Evolutionary conservation across 2,113 vertebrate species (phyloP).

Genomic region (Parus major): DNA sequence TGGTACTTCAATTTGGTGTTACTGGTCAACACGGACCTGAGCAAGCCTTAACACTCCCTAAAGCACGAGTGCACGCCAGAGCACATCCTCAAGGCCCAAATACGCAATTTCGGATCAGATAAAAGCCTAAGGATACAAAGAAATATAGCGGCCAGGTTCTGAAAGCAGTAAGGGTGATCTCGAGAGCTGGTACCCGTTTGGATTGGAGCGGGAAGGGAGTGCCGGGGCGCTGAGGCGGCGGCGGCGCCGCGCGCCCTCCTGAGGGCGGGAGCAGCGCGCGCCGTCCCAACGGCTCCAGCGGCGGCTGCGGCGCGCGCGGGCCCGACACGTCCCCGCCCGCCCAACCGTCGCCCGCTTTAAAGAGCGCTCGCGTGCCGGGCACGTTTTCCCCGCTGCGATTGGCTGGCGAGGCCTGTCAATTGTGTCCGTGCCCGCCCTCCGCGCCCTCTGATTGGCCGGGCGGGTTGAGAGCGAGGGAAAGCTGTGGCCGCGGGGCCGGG

Average conservation of each 20-base stretch:
- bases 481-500: not conserved
- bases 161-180: accelerated
- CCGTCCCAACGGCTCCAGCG: accelerated
- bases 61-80: accelerated
- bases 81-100: accelerated
- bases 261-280: not conserved
- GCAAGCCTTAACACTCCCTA: accelerated
- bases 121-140: accelerated
- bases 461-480: not conserved
- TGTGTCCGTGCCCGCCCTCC: not conserved
- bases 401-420: accelerated
- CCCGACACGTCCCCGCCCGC: accelerated
- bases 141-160: accelerated
- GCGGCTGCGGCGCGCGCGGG: accelerated
- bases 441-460: not conserved
- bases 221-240: not conserved
- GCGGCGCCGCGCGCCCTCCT: accelerated
- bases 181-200: accelerated
- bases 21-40: accelerated
- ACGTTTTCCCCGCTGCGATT: not conserved
- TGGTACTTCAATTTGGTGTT: no score
- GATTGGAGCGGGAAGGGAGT: accelerated
- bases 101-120: accelerated
- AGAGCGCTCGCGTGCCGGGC: not conserved
- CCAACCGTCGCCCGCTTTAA: not conserved